These are phyloP conservation scores for Eustalomyia histrio DNA, from an alignment of 2,888 invertebrate genomes.

Conservation along the genomic window DNA sequence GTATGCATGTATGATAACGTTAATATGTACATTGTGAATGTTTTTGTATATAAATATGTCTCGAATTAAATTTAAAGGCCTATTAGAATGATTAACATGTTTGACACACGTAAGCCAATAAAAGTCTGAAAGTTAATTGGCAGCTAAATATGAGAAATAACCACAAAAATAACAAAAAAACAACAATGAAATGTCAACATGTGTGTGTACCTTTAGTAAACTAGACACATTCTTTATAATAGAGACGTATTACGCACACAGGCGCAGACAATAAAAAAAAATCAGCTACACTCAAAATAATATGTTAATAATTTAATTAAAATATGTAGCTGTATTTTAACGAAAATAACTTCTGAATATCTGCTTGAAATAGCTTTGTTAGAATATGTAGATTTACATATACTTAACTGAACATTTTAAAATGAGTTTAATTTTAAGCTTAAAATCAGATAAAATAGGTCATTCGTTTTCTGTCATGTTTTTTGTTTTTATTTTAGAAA, in stretches of 20 bases:
- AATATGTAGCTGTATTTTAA: neutral
- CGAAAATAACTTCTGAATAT: too few relatives aligned
- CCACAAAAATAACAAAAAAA: neutral
- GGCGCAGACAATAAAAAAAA: neutral
- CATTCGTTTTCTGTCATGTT: too few relatives aligned
- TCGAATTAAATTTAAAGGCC: conserved; percentile 37
- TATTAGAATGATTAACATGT: conserved; percentile 51
- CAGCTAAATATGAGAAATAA: conserved; percentile 65
- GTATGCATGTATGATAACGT: too few relatives aligned
- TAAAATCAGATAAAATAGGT: too few relatives aligned
- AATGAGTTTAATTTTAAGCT: too few relatives aligned
- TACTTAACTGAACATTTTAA: too few relatives aligned
- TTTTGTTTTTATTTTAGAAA: too few relatives aligned
- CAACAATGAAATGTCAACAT: conserved; percentile 4
- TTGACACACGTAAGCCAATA: conserved; percentile 59
- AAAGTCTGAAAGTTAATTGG: conserved; percentile 69
- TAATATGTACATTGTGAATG: too few relatives aligned
- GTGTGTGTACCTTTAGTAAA: neutral
- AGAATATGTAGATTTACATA: too few relatives aligned
- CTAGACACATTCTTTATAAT: neutral
- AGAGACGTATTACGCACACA: neutral
- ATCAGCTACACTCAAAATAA: neutral
- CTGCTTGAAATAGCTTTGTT: too few relatives aligned
- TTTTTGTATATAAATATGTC: conserved; percentile 6
- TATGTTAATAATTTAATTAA: neutral